Conservation (phyloP, 2,113 vertebrate genomes). For the Camelus bactrianus region DNA sequence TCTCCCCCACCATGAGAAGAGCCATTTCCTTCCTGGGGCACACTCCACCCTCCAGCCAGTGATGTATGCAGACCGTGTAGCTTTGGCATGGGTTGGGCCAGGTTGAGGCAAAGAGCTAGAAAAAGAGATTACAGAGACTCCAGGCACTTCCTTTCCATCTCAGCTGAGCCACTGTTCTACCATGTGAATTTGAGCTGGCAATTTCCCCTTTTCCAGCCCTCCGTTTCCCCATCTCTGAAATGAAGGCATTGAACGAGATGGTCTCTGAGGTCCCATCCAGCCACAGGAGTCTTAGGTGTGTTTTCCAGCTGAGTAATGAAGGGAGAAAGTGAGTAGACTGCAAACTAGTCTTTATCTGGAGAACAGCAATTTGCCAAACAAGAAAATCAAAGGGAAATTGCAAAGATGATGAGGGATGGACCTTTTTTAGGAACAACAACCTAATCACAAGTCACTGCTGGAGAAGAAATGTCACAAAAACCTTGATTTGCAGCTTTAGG, state of each 20-base stretch:
- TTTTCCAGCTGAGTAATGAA: slow-evolving; percentile 71
- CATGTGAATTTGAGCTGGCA: neutral
- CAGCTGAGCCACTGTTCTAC: neutral
- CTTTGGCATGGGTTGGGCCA: neutral
- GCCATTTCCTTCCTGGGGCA: neutral
- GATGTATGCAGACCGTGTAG: neutral
- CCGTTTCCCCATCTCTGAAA: slow-evolving; percentile 28
- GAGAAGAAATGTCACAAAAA: slow-evolving; percentile 80
- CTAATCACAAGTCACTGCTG: slow-evolving; percentile 81
- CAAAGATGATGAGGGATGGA: slow-evolving; percentile 80
- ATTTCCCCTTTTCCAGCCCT: neutral
- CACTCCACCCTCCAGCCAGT: neutral
- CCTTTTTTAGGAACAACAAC: slow-evolving; percentile 82
- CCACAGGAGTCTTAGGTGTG: slow-evolving; percentile 56
- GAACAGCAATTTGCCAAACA: slow-evolving; percentile 82
- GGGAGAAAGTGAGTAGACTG: slow-evolving; percentile 63
- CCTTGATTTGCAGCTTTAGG: slow-evolving; percentile 81
- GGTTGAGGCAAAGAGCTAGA: neutral
- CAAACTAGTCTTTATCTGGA: slow-evolving; percentile 77
- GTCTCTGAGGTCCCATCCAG: slow-evolving; percentile 8
- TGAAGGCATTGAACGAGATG: neutral
- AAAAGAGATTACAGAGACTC: neutral
- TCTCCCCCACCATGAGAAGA: neutral
- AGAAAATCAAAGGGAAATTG: slow-evolving; percentile 84
- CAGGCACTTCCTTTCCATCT: neutral